Conservation (phyloP, 2,113 vertebrate genomes). For the Pseudonaja textilis region DNA sequence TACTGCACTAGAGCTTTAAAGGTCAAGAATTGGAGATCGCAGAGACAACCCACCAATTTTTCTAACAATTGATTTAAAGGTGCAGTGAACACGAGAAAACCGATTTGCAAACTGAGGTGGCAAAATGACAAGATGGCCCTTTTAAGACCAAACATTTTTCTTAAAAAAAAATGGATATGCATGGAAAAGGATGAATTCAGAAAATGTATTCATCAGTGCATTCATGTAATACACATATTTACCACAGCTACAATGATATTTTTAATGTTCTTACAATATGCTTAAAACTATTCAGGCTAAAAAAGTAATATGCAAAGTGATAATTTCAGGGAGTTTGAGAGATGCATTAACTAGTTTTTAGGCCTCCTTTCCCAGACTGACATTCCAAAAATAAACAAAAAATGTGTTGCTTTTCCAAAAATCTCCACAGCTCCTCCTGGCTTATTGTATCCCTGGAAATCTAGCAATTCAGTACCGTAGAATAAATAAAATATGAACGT, state of each 20-base stretch:
- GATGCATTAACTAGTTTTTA: not conserved
- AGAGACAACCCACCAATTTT: constrained; percentile 5
- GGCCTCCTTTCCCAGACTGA: not conserved
- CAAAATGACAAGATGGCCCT: not conserved
- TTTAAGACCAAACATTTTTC: not conserved
- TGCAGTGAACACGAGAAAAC: not conserved
- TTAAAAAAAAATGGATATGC: not conserved
- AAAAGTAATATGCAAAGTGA: not conserved
- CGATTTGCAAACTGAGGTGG: not conserved
- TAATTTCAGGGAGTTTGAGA: not conserved
- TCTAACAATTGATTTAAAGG: not conserved
- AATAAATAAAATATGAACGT: not conserved
- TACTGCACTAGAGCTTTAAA: constrained; percentile 25
- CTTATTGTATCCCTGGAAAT: not conserved
- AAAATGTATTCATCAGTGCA: not conserved
- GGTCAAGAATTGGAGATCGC: constrained; percentile 8
- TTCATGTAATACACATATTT: not conserved
- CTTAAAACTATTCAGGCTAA: not conserved
- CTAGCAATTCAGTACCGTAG: not conserved
- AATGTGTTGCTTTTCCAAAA: not conserved
- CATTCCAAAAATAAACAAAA: not conserved
- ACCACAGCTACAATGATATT: not conserved
- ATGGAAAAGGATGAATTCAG: not conserved
- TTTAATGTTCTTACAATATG: not conserved
- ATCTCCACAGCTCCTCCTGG: not conserved